Evolutionary conservation across 1,140 invertebrate species (phyloP).

Genomic region (Drosophila arawakana): DNA sequence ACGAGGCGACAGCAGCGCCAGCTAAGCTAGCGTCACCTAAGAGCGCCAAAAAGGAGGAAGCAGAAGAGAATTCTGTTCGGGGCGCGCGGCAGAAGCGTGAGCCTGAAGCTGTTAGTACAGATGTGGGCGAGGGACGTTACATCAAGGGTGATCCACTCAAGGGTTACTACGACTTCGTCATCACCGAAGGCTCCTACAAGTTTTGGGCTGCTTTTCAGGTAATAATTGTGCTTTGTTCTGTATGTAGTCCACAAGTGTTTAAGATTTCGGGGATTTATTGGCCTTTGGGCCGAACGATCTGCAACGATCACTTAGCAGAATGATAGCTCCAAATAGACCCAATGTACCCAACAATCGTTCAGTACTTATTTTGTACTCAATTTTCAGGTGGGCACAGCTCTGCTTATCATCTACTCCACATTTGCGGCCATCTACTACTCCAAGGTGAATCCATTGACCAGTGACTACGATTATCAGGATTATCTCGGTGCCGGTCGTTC

Average conservation of each 20-base stretch:
- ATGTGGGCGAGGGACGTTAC: slow-evolving; percentile 78
- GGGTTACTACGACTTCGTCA: slow-evolving; percentile 93
- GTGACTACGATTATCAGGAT: slow-evolving; percentile 90
- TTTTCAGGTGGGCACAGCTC: slow-evolving; percentile 89
- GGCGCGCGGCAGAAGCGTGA: slow-evolving; percentile 64
- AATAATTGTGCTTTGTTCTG: slow-evolving; percentile 29
- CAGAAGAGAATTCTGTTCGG: slow-evolving; percentile 39
- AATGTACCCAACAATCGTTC: no score
- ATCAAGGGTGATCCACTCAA: slow-evolving; percentile 88
- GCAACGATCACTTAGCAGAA: no score
- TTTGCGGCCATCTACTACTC: slow-evolving; percentile 94
- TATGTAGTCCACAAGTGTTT: no score
- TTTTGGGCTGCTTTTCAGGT: slow-evolving; percentile 94
- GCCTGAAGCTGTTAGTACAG: slow-evolving; percentile 33
- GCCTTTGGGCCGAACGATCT: no score
- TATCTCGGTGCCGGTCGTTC: slow-evolving; percentile 87
- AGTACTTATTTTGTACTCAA: neutral
- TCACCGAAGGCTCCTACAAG: slow-evolving; percentile 94
- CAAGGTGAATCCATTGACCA: slow-evolving; percentile 91
- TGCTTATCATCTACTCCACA: slow-evolving; percentile 91
- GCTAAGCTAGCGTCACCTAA: slow-evolving; percentile 17
- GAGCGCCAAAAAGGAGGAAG: slow-evolving; percentile 37
- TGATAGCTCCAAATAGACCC: no score
- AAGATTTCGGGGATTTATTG: no score
- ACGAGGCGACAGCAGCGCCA: slow-evolving; percentile 29